phyloP scores from a whole-genome alignment of 2,888 invertebrate genomes.

The Torymus tubicola region DNA sequence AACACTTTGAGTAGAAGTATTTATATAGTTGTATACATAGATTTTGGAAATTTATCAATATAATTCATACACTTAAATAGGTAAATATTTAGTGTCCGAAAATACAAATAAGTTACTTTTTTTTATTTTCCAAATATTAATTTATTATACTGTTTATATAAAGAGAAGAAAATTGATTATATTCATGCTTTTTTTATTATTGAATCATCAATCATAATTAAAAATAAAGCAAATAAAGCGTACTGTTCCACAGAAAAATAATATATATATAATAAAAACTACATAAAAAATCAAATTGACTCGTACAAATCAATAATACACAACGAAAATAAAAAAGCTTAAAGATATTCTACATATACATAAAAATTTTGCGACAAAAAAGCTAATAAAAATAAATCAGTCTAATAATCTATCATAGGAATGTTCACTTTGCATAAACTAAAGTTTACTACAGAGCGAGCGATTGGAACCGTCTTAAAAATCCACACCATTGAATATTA shows the following conservation, averaged over 20 bases:
- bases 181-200: constrained; percentile 16
- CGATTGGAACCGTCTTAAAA: constrained; percentile 27
- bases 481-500: constrained; percentile 41
- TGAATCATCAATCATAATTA: not conserved
- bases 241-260: constrained; percentile 1
- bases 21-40: too few relatives aligned
- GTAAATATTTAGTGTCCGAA: not conserved
- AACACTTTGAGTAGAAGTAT: too few relatives aligned
- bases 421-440: constrained; percentile 49
- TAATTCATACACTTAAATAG: too few relatives aligned
- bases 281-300: constrained; percentile 6
- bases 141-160: not conserved
- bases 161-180: constrained; percentile 31
- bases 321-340: too few relatives aligned
- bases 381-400: constrained; percentile 40
- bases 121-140: not conserved
- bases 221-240: not conserved
- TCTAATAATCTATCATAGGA: constrained; percentile 49
- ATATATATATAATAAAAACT: not conserved
- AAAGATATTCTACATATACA: not conserved
- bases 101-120: constrained; percentile 15
- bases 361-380: constrained; percentile 9
- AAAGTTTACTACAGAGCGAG: constrained; percentile 36
- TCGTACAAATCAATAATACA: not conserved
- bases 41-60: too few relatives aligned